Base-by-base conservation (phyloP, 2,113 vertebrate species). In the Lepidiolamprologus cunningtoni region DNA sequence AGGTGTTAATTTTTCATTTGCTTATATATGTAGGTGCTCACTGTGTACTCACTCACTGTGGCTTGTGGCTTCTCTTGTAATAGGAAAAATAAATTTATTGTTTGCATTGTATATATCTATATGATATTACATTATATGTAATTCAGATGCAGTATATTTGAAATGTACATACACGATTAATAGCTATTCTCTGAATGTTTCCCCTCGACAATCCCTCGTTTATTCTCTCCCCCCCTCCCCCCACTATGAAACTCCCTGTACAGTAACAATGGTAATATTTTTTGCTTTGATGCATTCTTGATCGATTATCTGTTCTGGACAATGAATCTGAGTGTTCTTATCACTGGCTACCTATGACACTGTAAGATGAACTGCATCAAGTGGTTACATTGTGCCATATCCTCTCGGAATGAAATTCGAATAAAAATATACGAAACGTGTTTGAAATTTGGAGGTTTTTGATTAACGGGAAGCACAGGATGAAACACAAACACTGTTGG, bases 91-190 rank as follows among this genome's bases (percentile, higher is more conserved):
- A 86, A 82, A 91, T 81, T 81, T 94, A 92, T 92, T 92, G 92
- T 95, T 95, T 95, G 87, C 90, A 87, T 92, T 96, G 94, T 95
- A 93, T 88, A 93, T 94, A 95, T 88, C 88, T 94, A 93, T 93
- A 93, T 89, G 92, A 93, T 90, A 86, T 93, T 89, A 91, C 88
- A 93, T 92, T 92, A 68, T 92, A 91, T 94, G 94, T 95, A 91
- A 94, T 93, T 93, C 81, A 57, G 90, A 96, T 93, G 91, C 86
- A 76, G 89, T 95, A 93, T 94, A 94, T 94, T 94, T 94, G 71
- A 94, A 88, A 92, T 97, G 95, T 97, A 96, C 90, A 95, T 94
- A 96, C 88, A 95, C 80, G 91, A 96, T 96, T 95, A 95, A 94
- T 95, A 94, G 89, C 91, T 93, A 88, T 82, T 95, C 92, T 94